Percentiles rank a stretch among this genome's conserved stretches.
phyloP scores from a whole-genome alignment of 2,888 invertebrate genomes.

The Pollenia griseotomentosa region DNA sequence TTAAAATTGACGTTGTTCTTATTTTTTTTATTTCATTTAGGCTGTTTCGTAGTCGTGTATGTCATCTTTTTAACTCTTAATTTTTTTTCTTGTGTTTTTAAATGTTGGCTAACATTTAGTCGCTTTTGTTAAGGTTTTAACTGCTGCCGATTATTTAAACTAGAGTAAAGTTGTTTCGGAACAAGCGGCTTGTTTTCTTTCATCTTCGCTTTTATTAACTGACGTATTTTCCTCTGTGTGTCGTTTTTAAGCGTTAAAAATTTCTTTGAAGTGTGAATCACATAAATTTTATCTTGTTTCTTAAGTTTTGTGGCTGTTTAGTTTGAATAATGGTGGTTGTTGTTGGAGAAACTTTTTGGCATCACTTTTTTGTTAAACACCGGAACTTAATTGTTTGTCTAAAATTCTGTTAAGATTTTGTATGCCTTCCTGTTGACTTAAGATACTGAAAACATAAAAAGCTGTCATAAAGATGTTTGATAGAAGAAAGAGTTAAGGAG shows the following conservation, averaged over 20 bases:
- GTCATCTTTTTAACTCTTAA: constrained; percentile 32
- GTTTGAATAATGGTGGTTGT: not conserved
- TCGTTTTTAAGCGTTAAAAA: constrained; percentile 23
- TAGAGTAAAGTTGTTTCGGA: constrained; percentile 63
- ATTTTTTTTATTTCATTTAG: constrained; percentile 30
- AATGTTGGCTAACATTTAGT: constrained; percentile 65
- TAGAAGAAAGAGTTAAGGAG: not conserved
- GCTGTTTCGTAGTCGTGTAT: constrained; percentile 19
- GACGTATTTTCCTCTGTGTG: constrained; percentile 47
- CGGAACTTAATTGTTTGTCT: constrained; percentile 67
- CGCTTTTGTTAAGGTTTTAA: constrained; percentile 57
- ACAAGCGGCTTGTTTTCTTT: constrained; percentile 68
- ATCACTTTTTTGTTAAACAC: constrained; percentile 65
- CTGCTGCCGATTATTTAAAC: constrained; percentile 67
- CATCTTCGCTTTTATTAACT: constrained; percentile 71
- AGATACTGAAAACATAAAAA: not conserved
- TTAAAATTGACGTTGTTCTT: constrained; percentile 56
- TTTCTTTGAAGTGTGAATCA: constrained; percentile 73
- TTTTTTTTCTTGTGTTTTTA: not conserved
- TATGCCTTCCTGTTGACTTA: constrained; percentile 43
- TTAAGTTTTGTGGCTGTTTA: not conserved
- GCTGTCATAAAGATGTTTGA: too few relatives aligned
- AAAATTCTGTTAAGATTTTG: constrained; percentile 54
- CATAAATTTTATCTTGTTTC: constrained; percentile 58
- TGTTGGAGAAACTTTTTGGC: constrained; percentile 53